Percentiles rank a stretch among this genome's conserved stretches.
These are phyloP conservation scores for Natrix natrix DNA, from an alignment of 2,797 vertebrate genomes.

Conservation along the genomic window DNA sequence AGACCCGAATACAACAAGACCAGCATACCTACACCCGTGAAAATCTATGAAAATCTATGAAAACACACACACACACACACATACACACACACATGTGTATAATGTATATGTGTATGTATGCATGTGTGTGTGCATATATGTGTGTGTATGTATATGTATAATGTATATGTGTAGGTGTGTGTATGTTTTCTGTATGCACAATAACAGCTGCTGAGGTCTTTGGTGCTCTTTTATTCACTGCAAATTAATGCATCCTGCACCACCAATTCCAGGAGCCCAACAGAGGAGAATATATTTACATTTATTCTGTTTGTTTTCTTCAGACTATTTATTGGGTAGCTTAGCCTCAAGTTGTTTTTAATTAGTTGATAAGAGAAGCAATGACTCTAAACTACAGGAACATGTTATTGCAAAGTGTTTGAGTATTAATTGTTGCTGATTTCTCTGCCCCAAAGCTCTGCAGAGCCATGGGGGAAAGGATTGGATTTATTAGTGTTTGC, in stretches of 20 bases:
- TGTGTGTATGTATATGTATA: no score
- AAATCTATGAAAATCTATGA: no score
- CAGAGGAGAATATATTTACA: conserved; percentile 55
- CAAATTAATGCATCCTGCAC: conserved; percentile 38
- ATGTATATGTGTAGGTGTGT: not conserved
- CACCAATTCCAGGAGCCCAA: conserved; percentile 45
- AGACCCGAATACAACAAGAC: no score
- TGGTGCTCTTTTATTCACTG: conserved; percentile 34
- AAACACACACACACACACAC: no score
- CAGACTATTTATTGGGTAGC: conserved; percentile 62
- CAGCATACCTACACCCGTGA: no score
- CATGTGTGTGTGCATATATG: no score
- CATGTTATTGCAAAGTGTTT: conserved; percentile 61
- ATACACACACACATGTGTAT: no score
- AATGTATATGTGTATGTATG: no score
- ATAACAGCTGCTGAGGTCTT: conserved; percentile 12
- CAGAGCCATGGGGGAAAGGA: conserved; percentile 28
- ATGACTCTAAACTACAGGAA: conserved; percentile 65
- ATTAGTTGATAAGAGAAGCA: conserved; percentile 68
- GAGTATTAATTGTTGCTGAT: conserved; percentile 67
- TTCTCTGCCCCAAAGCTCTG: conserved; percentile 62
- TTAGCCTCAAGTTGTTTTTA: conserved; percentile 69
- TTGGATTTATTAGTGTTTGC: conserved; percentile 56
- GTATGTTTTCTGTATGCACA: not conserved
- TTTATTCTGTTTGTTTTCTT: conserved; percentile 51